Base-by-base conservation (phyloP, 1,140 invertebrate genomes). In the Agrypnia vestita region DNA sequence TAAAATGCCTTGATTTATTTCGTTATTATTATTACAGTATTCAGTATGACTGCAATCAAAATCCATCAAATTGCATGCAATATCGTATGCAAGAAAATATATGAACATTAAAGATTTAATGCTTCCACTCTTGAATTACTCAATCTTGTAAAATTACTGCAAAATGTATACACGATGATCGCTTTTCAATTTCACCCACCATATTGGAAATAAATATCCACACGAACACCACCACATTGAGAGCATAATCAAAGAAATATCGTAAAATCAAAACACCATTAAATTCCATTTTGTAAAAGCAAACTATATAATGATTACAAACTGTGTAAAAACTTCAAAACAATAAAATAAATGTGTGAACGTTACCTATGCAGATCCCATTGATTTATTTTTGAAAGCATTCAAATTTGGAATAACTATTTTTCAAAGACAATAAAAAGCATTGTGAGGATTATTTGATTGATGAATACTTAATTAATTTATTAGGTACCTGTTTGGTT, bases 171-270 rank as follows among this genome's bases (percentile, higher is more conserved):
- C 25, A 6, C 6, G 1, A 1, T 35, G 25, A 51, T 51, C 49
- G 8, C 49, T 51, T 43, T 55, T 43, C 7, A 79, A 73, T 44
- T 67, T 49, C 21, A 74, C 71, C 25, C 25, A 74, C 71, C 71
- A 55, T 56, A 43, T 74, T 56, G 25, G n/a, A 59, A 3, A 56
- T 15, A 17, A 56, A 74, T 43, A 74, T 55, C 71, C 71, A 74
- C 44, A 17, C 7, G 56, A 56, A 74, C n/a, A 55, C 11, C 7
- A 43, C 71, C 13, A 56, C 9, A 55, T 74, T 53, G 17, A 74
- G 56, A 11, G 51, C 53, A 44, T 74, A 55, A n/a, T 56, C 51
- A 44, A 74, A 74, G 35, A 74, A 15, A 9, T 56, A 56, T 56
- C 15, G 35, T 11, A 74, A 56, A 43, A 55, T 6, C 12, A 56